Base-by-base conservation (phyloP, 2,113 vertebrate genomes). In the Chauna torquata region DNA sequence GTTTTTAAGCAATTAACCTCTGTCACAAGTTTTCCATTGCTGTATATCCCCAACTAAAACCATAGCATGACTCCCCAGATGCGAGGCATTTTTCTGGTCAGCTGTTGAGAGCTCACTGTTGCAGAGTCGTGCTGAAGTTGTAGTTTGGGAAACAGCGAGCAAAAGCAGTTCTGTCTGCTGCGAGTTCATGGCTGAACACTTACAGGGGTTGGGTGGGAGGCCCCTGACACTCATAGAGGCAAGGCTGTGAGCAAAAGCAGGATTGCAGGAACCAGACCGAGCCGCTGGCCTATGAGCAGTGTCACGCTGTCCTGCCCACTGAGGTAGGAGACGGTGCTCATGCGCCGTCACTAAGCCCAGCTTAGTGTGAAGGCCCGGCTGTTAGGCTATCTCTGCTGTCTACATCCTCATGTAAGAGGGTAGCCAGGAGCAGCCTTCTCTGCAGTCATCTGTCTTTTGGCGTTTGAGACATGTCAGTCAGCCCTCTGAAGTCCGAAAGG, bases 201-300 rank as follows among this genome's bases (percentile, higher is more conserved):
- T 65, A 28, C 8, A 19, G 28, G 40, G 40, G 18, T 65, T 65
- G 57, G n/a, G 7, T 32, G 20, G 25, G n/a, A 86, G 50, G 32
- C 38, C 18, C 58, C 72, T 70, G 59, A 28, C 6, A 5, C 24
- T 8, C 19, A 6, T 19, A 23, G n/a, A 84, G n/a, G 42, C 8
- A 8, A 68, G 38, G 25, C 57, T 79, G 38, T 3, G 6, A 4
- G 7, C 27, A 58, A 36, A 75, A 59, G 0, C 19, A 36, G 77
- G 16, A 66, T 47, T 50, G 12, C 2, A 61, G 62, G 30, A 9
- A 40, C 47, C 68, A 20, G 2, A 22, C 1, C 10, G 68, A 25
- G 38, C 62, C 44, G 25, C 5, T 15, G 19, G 14, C 19, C 22
- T 18, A 15, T 17, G 6, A 1, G 1, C 0, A 0, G 20, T 57